Conservation (phyloP, 1,140 invertebrate species). For the Coptotermes formosanus region DNA sequence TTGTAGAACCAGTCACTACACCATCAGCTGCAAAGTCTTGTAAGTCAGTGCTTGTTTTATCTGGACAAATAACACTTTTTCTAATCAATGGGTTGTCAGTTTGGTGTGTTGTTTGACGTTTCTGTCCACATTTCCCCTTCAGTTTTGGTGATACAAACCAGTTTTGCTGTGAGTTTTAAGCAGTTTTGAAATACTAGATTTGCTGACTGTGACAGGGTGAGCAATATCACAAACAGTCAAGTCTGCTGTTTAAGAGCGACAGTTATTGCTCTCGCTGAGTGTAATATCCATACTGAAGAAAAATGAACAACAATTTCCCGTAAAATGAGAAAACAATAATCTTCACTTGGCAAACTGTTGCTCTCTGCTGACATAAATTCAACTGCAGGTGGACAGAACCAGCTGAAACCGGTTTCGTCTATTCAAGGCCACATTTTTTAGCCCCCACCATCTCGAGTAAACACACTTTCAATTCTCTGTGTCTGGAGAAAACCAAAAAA, state of each 20-base stretch:
- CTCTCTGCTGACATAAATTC: too few species aligned
- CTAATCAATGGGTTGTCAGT: slow-evolving; percentile 7
- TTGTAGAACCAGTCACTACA: background rate
- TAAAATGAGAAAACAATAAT: too few species aligned
- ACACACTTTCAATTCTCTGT: too few species aligned
- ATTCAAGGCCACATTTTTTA: too few species aligned
- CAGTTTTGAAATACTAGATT: slow-evolving; percentile 3
- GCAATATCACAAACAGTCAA: slow-evolving; percentile 25
- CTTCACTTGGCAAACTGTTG: too few species aligned
- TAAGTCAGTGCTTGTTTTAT: background rate
- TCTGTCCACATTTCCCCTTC: slow-evolving; percentile 21
- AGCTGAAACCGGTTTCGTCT: too few species aligned
- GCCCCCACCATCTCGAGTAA: too few species aligned
- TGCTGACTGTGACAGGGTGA: slow-evolving; percentile 22
- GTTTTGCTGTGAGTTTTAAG: slow-evolving; percentile 13
- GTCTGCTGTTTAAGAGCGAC: slow-evolving; percentile 24
- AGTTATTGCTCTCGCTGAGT: slow-evolving; percentile 6
- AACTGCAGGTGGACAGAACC: too few species aligned
- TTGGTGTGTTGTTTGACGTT: slow-evolving; percentile 24
- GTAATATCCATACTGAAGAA: too few species aligned
- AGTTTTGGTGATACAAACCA: slow-evolving; percentile 29
- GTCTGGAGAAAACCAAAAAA: too few species aligned
- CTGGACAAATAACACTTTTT: slow-evolving; percentile 26
- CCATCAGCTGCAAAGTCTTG: background rate
- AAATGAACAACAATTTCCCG: too few species aligned